Conservation (phyloP, 2,888 invertebrate genomes). For the Torymus aiolomorphi region DNA sequence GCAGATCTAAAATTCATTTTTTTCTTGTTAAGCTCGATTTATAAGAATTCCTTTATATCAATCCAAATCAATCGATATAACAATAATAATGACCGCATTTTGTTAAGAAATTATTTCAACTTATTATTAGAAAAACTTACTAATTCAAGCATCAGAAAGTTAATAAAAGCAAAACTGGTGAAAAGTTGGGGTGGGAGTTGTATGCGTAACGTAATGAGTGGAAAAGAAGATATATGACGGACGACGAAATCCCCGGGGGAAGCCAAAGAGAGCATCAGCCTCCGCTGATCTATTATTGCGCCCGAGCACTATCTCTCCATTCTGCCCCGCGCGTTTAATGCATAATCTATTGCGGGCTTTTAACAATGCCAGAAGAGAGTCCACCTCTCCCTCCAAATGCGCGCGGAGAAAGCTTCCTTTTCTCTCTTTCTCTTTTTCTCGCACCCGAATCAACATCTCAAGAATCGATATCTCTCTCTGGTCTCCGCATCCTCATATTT, state of each 20-base stretch:
- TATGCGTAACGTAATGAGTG: constrained; percentile 37
- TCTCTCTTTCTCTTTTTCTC: constrained; percentile 54
- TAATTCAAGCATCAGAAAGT: too few species aligned
- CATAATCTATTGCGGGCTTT: constrained; percentile 74
- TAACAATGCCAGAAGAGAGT: constrained; percentile 67
- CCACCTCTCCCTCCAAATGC: constrained; percentile 57
- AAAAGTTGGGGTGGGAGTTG: too few species aligned
- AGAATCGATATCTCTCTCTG: constrained; percentile 69
- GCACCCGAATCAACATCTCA: constrained; percentile 53
- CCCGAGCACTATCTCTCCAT: constrained; percentile 67
- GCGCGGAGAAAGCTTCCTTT: constrained; percentile 56
- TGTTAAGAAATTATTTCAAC: too few species aligned
- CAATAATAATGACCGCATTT: too few species aligned
- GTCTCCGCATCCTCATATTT: constrained; percentile 70
- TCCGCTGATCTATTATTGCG: constrained; percentile 70
- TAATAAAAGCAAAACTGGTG: too few species aligned
- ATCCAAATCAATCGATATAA: too few species aligned
- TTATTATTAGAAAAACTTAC: too few species aligned
- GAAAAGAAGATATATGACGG: constrained; percentile 65
- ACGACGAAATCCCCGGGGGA: constrained; percentile 67
- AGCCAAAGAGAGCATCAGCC: constrained; percentile 50
- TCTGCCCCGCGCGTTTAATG: constrained; percentile 70
- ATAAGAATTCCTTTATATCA: too few species aligned
- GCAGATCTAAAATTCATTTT: too few species aligned
- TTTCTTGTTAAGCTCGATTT: too few species aligned